A percentile compares a stretch with the other conserved stretches of the same genome.
Evolutionary conservation across 2,797 vertebrate species (phyloP).

Genomic region (Cyclura pinguis): DNA sequence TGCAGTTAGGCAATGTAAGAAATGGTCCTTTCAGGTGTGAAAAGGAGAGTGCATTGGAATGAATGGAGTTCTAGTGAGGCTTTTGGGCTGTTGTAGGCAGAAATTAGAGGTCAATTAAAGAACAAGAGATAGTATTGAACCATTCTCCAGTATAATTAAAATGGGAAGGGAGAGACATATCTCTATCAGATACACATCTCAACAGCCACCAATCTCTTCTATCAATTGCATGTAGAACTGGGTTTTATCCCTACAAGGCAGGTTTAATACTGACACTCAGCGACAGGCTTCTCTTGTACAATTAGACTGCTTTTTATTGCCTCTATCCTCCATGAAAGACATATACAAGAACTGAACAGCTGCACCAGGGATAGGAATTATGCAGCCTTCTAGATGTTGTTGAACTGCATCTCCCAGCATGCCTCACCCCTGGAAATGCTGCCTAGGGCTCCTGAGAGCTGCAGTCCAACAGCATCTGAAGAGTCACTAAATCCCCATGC

Average conservation of each 20-base stretch:
- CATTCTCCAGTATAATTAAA: constrained; percentile 5
- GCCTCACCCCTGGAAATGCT: too few species aligned
- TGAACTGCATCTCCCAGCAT: too few species aligned
- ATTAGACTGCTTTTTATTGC: not conserved
- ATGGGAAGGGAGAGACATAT: not conserved
- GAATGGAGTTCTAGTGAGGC: not conserved
- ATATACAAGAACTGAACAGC: not conserved
- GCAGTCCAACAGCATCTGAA: too few species aligned
- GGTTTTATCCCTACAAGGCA: not conserved
- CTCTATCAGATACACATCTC: not conserved
- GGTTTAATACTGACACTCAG: not conserved
- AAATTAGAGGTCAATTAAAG: constrained; percentile 18
- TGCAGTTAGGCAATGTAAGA: not conserved
- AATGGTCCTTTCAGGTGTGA: not conserved
- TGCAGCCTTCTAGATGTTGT: too few species aligned
- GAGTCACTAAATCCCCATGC: too few species aligned
- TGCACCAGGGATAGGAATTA: too few species aligned
- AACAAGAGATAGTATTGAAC: constrained; percentile 11
- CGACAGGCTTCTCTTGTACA: not conserved
- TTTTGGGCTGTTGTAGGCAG: not conserved
- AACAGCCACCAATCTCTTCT: not conserved
- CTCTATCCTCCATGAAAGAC: not conserved
- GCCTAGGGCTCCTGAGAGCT: too few species aligned
- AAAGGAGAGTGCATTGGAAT: not conserved
- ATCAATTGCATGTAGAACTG: not conserved